Conservation (phyloP, 2,113 vertebrate species). For the Pogonocichla stellata region DNA sequence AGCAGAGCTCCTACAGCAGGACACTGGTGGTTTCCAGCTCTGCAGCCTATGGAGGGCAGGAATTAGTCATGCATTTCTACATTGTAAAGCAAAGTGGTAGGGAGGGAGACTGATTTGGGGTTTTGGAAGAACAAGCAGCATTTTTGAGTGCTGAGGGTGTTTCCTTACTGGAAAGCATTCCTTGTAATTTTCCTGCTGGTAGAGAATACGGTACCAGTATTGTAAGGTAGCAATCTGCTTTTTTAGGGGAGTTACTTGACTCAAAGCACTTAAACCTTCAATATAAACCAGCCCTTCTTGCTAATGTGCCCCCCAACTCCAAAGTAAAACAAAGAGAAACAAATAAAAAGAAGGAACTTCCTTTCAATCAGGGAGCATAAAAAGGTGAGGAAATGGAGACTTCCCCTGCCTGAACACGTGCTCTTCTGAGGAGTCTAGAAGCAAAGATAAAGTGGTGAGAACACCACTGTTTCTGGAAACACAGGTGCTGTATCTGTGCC, state of each 20-base stretch:
- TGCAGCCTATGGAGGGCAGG: not conserved
- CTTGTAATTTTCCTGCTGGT: not conserved
- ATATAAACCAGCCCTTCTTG: not conserved
- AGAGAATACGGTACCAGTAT: not conserved
- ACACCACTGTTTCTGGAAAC: not conserved
- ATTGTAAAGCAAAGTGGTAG: not conserved
- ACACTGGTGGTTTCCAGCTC: not conserved
- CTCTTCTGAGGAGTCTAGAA: not conserved
- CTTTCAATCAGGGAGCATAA: not conserved
- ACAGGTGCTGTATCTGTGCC: not conserved
- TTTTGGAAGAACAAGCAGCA: not conserved
- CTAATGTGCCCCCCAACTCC: rapidly evolving
- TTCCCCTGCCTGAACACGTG: rapidly evolving
- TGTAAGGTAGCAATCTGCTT: not conserved
- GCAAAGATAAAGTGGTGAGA: not conserved
- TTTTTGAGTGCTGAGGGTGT: not conserved
- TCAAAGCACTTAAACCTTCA: not conserved
- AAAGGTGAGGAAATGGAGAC: not conserved
- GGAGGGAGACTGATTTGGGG: not conserved
- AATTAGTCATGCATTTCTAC: not conserved
- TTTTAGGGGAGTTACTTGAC: not conserved
- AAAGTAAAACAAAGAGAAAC: not conserved
- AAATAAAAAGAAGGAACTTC: not conserved
- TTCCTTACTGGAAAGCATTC: not conserved
- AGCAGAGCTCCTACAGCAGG: not conserved